Evolutionary conservation across 2,888 invertebrate genomes (phyloP).

Genomic region (Molorchus minor): DNA sequence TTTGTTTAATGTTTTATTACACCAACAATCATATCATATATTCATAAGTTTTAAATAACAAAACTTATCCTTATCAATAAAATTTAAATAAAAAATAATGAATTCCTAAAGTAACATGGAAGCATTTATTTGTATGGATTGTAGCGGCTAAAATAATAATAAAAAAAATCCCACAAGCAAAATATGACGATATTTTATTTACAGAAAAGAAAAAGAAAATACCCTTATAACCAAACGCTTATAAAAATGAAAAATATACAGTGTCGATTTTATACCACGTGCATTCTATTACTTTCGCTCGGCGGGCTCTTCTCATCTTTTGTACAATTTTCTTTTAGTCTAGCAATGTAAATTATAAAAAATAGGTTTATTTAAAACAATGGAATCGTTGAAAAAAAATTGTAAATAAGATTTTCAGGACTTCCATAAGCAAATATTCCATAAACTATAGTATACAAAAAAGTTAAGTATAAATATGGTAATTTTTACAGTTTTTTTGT

Average conservation of each 20-base stretch:
- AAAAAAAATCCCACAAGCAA: slow-evolving; percentile 57
- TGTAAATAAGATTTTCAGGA: slow-evolving; percentile 11
- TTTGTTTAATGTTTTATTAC: slow-evolving; percentile 59
- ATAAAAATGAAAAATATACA: slow-evolving; percentile 45
- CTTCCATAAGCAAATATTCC: too few relatives aligned
- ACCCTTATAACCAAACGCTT: slow-evolving; percentile 54
- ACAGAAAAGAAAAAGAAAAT: slow-evolving; percentile 50
- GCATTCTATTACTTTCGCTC: slow-evolving; percentile 36
- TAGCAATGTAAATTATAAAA: slow-evolving; percentile 23
- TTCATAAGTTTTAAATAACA: slow-evolving; percentile 63
- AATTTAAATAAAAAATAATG: slow-evolving; percentile 59
- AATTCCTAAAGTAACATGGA: slow-evolving; percentile 52
- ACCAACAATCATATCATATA: slow-evolving; percentile 65
- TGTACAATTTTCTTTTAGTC: slow-evolving; percentile 16
- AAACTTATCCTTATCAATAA: slow-evolving; percentile 62
- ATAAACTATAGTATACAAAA: too few relatives aligned
- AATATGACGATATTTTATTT: slow-evolving; percentile 50
- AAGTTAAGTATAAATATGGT: too few relatives aligned
- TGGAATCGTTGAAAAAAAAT: slow-evolving; percentile 21
- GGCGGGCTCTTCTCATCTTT: background rate
- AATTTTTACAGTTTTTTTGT: too few relatives aligned
- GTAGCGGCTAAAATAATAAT: slow-evolving; percentile 54
- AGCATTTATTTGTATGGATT: slow-evolving; percentile 58
- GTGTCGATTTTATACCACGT: slow-evolving; percentile 34
- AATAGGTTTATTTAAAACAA: slow-evolving; percentile 26